Evolutionary conservation across 2,888 invertebrate species (phyloP).

Genomic region (Netelia inedita): DNA sequence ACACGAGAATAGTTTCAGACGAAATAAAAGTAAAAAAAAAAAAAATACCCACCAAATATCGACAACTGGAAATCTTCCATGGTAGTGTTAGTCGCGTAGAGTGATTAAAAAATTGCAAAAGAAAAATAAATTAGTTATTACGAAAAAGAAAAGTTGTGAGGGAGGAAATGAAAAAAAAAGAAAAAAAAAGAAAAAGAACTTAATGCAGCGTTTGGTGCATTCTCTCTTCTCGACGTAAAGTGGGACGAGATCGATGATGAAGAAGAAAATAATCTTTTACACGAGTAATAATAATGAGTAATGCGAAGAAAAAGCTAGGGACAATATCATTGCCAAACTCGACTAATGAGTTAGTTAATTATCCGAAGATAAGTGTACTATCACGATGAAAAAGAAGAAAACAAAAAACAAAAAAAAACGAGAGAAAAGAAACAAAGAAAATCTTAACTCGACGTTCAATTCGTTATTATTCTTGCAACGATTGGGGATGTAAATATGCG

Average conservation of each 20-base stretch:
- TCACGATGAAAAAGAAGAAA: conserved; percentile 31
- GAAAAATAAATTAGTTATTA: conserved; percentile 42
- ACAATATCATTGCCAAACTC: conserved; percentile 85
- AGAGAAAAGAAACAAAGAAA: conserved; percentile 26
- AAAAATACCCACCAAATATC: conserved; percentile 71
- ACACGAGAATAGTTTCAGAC: conserved; percentile 46
- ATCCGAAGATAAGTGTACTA: conserved; percentile 74
- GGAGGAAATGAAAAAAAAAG: conserved; percentile 38
- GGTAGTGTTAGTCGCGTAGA: conserved; percentile 67
- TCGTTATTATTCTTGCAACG: conserved; percentile 56
- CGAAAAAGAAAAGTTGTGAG: conserved; percentile 18
- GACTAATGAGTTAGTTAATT: conserved; percentile 81
- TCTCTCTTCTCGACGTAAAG: conserved; percentile 70
- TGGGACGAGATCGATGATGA: conserved; percentile 45
- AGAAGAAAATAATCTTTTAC: conserved; percentile 70
- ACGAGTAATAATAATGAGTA: conserved; percentile 69
- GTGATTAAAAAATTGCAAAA: conserved; percentile 49
- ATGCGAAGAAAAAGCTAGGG: conserved; percentile 80
- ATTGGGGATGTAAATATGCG: conserved; percentile 59
- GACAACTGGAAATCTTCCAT: conserved; percentile 76
- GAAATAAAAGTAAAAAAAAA: conserved; percentile 24
- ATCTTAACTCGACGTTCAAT: conserved; percentile 43
- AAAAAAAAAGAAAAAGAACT: conserved; percentile 52
- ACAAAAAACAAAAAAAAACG: conserved; percentile 2
- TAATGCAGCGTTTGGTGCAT: conserved; percentile 68